Conservation (phyloP, 2,113 vertebrate species). For the Leptocoma aspasia region DNA sequence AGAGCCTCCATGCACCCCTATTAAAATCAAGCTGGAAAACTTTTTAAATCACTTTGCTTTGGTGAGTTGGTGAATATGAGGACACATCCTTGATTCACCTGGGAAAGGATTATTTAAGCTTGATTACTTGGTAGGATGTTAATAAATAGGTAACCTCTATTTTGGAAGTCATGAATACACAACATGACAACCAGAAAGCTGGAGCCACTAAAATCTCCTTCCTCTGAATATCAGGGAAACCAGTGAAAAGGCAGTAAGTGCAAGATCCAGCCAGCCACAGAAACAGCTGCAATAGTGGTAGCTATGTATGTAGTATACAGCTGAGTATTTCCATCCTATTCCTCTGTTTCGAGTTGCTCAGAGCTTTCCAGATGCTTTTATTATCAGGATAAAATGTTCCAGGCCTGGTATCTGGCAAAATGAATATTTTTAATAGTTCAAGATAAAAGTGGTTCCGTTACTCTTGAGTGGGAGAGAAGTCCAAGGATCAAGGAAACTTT, state of each 20-base stretch:
- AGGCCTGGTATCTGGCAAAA: conserved; percentile 20
- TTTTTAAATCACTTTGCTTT: not conserved
- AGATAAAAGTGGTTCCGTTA: not conserved
- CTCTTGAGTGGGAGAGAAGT: not conserved
- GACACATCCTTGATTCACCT: not conserved
- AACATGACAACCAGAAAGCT: not conserved
- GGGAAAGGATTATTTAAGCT: not conserved
- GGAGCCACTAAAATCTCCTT: not conserved
- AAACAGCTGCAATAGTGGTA: not conserved
- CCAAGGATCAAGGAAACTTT: not conserved
- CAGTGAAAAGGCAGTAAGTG: not conserved
- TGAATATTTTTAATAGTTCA: conserved; percentile 2
- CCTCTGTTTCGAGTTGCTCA: not conserved
- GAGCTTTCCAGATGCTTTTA: conserved; percentile 15
- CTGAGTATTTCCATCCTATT: not conserved
- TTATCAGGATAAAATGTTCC: conserved; percentile 45
- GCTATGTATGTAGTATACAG: not conserved
- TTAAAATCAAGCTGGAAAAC: not conserved
- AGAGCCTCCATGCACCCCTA: not conserved
- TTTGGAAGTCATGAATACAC: not conserved
- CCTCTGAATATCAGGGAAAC: not conserved
- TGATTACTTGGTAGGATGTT: not conserved
- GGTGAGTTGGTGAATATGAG: not conserved
- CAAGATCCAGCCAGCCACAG: not conserved
- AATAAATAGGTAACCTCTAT: not conserved